Evolutionary conservation across 2,113 vertebrate genomes (phyloP).

Genomic region (Deroptyus accipitrinus): DNA sequence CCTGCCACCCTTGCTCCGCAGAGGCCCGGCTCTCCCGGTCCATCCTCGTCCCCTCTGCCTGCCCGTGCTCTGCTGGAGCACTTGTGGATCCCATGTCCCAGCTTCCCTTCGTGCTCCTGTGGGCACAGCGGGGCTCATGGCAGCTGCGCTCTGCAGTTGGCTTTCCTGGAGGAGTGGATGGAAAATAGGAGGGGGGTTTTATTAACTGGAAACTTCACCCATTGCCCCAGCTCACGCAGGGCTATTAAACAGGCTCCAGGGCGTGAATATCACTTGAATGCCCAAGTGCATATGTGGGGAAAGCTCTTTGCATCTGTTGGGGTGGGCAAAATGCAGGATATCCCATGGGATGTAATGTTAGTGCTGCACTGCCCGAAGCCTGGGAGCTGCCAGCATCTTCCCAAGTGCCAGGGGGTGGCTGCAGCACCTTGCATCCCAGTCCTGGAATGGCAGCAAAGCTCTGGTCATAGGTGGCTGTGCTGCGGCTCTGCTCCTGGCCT

Average conservation of each 20-base stretch:
- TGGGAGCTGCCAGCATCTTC: neutral
- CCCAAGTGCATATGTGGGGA: too few relatives aligned
- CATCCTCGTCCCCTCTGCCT: neutral
- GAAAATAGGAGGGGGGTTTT: neutral
- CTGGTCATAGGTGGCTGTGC: neutral
- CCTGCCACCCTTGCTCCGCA: neutral
- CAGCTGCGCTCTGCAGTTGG: neutral
- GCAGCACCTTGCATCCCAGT: too few relatives aligned
- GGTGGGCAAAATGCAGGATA: too few relatives aligned
- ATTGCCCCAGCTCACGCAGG: too few relatives aligned
- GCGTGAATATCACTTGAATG: too few relatives aligned
- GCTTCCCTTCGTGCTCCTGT: neutral
- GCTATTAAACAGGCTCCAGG: too few relatives aligned
- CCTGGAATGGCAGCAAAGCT: neutral
- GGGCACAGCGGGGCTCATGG: fast-evolving
- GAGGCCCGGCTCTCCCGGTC: neutral
- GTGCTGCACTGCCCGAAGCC: neutral
- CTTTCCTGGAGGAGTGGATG: neutral
- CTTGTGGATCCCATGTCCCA: fast-evolving
- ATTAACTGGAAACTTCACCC: too few relatives aligned
- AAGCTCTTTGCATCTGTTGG: too few relatives aligned
- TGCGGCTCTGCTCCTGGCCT: neutral
- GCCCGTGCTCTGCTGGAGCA: neutral
- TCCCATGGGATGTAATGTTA: neutral
- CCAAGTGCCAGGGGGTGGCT: neutral